Evolutionary conservation across 2,113 vertebrate genomes (phyloP).

Genomic region (Rousettus leschenaultii): DNA sequence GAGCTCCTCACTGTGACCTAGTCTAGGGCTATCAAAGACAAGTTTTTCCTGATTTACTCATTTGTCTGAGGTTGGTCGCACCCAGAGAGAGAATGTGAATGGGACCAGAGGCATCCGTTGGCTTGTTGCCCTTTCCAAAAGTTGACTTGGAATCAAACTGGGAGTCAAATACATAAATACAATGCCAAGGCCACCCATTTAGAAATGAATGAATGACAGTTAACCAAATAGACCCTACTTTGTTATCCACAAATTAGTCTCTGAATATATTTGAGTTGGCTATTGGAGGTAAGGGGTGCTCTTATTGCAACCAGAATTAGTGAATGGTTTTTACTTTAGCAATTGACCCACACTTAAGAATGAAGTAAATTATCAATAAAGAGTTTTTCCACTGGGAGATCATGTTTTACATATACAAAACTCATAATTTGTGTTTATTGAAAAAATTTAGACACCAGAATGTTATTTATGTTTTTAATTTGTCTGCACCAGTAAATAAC

Average conservation of each 20-base stretch:
- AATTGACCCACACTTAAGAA: conserved; percentile 19
- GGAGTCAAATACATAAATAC: neutral
- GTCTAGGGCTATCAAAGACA: neutral
- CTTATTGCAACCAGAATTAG: conserved; percentile 33
- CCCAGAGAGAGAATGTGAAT: neutral
- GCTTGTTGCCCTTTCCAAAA: neutral
- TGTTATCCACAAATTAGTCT: conserved; percentile 13
- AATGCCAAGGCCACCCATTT: neutral
- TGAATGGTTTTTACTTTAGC: conserved; percentile 46
- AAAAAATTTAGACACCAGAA: conserved; percentile 77
- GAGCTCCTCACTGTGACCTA: neutral
- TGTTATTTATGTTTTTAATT: conserved; percentile 85
- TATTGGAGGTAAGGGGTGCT: neutral
- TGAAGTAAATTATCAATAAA: conserved; percentile 74
- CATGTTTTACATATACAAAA: conserved; percentile 82
- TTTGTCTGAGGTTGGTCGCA: neutral
- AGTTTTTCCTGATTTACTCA: neutral
- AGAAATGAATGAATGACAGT: neutral
- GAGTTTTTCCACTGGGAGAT: conserved; percentile 64
- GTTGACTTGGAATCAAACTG: neutral
- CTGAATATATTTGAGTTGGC: neutral
- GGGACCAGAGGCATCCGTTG: neutral
- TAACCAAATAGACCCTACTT: neutral
- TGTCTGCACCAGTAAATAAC: conserved; percentile 79
- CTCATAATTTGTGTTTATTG: conserved; percentile 82